These are phyloP conservation scores for chimpanzee (Pan troglodytes) DNA, from an alignment of 2,113 vertebrate species.

Conservation along the genomic window NHGRI_mPanTro3-v2.1_pri NC_072407.2:121166501-121167000, in stretches of 20 bases:
- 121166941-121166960: not conserved
- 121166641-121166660: no score
- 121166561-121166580: no score
- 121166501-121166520: no score
- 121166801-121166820: conserved; percentile 20
- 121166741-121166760: not conserved
- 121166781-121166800: not conserved
- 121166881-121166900: not conserved
- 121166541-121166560: no score
- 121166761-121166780: not conserved
- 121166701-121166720: no score
- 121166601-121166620: no score
- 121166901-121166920: not conserved
- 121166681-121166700: no score
- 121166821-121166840: conserved; percentile 15
- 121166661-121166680: no score
- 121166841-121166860: not conserved
- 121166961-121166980: not conserved
- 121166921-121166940: not conserved
- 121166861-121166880: conserved; percentile 5
- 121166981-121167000: not conserved
- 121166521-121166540: no score
- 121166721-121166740: no score
- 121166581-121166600: no score
- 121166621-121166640: no score